Percentiles rank a stretch among this genome's conserved stretches.
phyloP scores from a whole-genome alignment of 2,888 invertebrate genomes.

The Myathropa florea region DNA sequence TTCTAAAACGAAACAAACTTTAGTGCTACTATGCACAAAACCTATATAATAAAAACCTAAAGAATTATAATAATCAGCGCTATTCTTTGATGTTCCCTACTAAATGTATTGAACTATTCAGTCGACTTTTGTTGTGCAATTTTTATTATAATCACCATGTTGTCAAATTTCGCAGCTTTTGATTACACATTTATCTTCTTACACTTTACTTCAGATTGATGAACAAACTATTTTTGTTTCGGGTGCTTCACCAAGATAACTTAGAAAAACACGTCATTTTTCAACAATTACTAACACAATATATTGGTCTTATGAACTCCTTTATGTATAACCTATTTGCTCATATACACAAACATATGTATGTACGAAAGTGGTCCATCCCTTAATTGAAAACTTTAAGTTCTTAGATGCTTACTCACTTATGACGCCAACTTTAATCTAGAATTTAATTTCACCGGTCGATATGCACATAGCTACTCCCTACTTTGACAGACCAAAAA shows the following conservation, averaged over 20 bases:
- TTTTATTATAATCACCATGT: slow-evolving; percentile 54
- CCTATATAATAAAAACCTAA: no score
- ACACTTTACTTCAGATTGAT: neutral
- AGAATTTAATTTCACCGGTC: slow-evolving; percentile 44
- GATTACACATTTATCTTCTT: slow-evolving; percentile 1
- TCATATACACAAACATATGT: neutral
- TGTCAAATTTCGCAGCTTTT: slow-evolving; percentile 52
- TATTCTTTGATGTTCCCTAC: neutral
- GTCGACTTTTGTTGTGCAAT: slow-evolving; percentile 27
- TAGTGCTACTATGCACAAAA: no score
- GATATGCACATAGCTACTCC: slow-evolving; percentile 29
- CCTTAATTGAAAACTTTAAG: slow-evolving; percentile 5
- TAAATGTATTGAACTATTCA: neutral
- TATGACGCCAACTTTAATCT: slow-evolving; percentile 38
- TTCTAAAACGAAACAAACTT: no score
- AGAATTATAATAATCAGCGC: neutral
- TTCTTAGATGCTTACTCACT: slow-evolving; percentile 29
- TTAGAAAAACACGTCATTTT: neutral
- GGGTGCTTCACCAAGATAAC: neutral
- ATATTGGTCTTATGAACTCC: neutral
- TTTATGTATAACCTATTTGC: neutral
- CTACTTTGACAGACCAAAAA: slow-evolving; percentile 35
- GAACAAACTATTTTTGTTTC: slow-evolving; percentile 5
- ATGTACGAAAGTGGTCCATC: neutral
- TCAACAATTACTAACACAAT: neutral